These are phyloP conservation scores for Mugil cephalus DNA, from an alignment of 2,113 vertebrate genomes.

Conservation along the genomic window DNA sequence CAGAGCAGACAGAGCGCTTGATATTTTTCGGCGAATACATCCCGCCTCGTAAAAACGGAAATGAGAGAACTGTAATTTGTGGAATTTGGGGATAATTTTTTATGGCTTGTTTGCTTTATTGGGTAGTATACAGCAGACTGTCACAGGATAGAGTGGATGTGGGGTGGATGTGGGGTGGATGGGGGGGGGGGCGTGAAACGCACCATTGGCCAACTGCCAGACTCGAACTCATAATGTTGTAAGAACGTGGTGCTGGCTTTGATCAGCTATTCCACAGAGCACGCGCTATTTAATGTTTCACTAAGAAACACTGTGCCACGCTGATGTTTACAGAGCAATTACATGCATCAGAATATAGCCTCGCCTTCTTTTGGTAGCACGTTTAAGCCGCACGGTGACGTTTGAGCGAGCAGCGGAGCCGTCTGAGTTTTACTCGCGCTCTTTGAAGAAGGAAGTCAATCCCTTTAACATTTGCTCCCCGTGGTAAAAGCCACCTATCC, in stretches of 20 bases:
- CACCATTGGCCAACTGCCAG: conserved; percentile 57
- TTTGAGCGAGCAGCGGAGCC: conserved; percentile 3
- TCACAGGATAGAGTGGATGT: conserved; percentile 34
- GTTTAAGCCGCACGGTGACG: conserved; percentile 19
- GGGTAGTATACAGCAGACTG: conserved; percentile 57
- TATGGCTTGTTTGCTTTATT: conserved; percentile 69
- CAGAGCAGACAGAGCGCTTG: conserved; percentile 44
- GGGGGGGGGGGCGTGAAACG: conserved; percentile 30
- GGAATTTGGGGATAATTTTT: conserved; percentile 67
- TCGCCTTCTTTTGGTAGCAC: conserved; percentile 3
- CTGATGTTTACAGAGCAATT: conserved; percentile 59
- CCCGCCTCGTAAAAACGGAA: conserved; percentile 58
- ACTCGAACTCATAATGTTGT: conserved; percentile 59
- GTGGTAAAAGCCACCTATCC: conserved; percentile 34
- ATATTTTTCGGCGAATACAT: conserved; percentile 57
- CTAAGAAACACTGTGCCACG: conserved; percentile 47
- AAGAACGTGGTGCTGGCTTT: conserved; percentile 57
- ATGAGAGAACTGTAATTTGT: conserved; percentile 59
- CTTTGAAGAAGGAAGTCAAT: conserved; percentile 62
- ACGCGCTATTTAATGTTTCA: conserved; percentile 49
- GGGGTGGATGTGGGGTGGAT: conserved; percentile 12
- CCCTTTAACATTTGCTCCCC: conserved; percentile 53
- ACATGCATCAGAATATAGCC: conserved; percentile 46
- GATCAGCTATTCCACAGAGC: conserved; percentile 49
- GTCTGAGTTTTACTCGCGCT: conserved; percentile 24